Evolutionary conservation across 2,888 invertebrate species (phyloP).

Genomic region (Melanchra persicariae): DNA sequence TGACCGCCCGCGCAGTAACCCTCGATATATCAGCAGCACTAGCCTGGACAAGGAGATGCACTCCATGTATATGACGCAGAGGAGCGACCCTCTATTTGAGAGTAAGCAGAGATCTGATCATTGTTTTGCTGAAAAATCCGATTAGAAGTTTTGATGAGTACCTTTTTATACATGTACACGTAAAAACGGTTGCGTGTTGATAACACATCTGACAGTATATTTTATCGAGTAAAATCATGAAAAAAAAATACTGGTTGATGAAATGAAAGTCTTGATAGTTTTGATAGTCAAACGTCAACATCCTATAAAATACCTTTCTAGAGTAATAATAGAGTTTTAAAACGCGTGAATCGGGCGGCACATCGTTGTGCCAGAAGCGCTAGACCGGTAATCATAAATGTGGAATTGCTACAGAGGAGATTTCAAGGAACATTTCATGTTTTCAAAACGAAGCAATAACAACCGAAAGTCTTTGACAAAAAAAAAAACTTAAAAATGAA

Average conservation of each 20-base stretch:
- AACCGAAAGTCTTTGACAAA: background rate
- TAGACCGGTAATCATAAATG: no score
- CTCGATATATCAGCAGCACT: no score
- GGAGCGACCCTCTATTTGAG: background rate
- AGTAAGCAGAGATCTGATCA: constrained; percentile 4
- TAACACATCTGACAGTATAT: background rate
- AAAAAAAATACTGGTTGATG: background rate
- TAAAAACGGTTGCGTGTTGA: background rate
- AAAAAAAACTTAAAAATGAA: no score
- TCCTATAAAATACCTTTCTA: no score
- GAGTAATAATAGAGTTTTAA: no score
- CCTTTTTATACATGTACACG: background rate
- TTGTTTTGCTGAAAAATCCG: constrained; percentile 14
- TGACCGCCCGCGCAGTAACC: constrained; percentile 40
- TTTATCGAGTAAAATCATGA: background rate
- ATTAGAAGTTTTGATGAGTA: background rate
- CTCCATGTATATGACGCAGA: background rate
- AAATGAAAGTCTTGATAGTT: no score
- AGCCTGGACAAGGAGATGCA: constrained; percentile 7
- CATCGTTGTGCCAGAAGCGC: no score
- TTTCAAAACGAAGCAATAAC: constrained; percentile 24
- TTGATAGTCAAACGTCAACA: no score
- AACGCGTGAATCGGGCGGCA: no score
- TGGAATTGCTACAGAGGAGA: constrained; percentile 11
- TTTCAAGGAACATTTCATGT: constrained; percentile 24